phyloP scores from a whole-genome alignment of 2,888 invertebrate species.

The Synergus itoensis region DNA sequence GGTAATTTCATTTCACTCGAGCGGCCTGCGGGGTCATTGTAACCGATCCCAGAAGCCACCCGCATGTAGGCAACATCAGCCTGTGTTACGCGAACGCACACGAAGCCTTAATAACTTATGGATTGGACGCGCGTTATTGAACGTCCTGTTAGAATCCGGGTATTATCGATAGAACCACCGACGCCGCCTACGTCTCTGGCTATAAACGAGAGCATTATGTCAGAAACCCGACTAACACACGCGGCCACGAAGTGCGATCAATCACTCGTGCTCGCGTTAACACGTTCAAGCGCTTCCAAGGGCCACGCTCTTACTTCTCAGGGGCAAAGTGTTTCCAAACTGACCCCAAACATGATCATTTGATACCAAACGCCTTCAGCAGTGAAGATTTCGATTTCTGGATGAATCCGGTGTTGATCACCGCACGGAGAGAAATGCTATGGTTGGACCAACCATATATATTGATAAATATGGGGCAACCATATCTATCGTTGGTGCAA shows the following conservation, averaged over 20 bases:
- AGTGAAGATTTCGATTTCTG: no score
- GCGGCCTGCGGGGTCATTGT: conserved; percentile 67
- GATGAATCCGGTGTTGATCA: no score
- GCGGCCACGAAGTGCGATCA: conserved; percentile 66
- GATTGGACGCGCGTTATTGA: conserved; percentile 72
- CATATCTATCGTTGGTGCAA: no score
- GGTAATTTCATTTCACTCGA: conserved; percentile 68
- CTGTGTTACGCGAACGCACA: conserved; percentile 64
- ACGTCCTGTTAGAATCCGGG: conserved; percentile 71
- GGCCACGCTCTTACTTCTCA: conserved; percentile 55
- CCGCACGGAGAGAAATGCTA: no score
- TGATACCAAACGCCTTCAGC: neutral
- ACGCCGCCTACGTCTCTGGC: conserved; percentile 54
- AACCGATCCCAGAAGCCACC: conserved; percentile 69
- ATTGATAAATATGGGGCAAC: no score
- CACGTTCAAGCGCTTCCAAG: conserved; percentile 65
- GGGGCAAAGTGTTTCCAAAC: conserved; percentile 21
- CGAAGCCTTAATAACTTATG: conserved; percentile 74
- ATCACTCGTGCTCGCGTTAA: conserved; percentile 68
- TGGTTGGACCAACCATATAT: no score
- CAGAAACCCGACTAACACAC: conserved; percentile 58
- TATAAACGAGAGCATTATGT: conserved; percentile 69
- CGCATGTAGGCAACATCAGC: conserved; percentile 62
- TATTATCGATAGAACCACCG: conserved; percentile 69
- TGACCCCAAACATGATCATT: neutral